Percentiles rank a stretch among this genome's conserved stretches.
phyloP scores from a whole-genome alignment of 2,797 vertebrate genomes.

The Sebastes matsubarae region DNA sequence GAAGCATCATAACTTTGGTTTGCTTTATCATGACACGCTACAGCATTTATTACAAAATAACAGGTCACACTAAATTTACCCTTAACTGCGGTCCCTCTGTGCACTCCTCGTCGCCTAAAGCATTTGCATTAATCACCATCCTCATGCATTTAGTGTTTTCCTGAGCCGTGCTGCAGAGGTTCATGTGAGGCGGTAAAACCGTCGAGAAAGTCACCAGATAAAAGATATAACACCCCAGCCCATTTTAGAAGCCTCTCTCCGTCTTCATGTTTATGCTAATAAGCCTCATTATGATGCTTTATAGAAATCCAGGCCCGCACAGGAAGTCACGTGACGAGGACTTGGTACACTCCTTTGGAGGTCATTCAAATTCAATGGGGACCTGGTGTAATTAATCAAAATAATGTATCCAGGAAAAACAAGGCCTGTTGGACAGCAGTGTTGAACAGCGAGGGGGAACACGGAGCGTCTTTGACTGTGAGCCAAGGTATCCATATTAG shows the following conservation, averaged over 20 bases:
- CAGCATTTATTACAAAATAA: conserved; percentile 58
- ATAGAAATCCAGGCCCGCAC: conserved; percentile 50
- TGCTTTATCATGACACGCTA: conserved; percentile 35
- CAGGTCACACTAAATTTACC: conserved; percentile 43
- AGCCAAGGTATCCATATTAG: conserved; percentile 50
- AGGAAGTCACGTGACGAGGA: conserved; percentile 60
- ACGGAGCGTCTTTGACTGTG: conserved; percentile 29
- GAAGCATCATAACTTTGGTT: conserved; percentile 40
- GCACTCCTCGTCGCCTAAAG: conserved; percentile 27
- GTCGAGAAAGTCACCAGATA: conserved; percentile 38
- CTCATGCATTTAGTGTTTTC: conserved; percentile 5
- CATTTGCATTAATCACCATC: conserved; percentile 53
- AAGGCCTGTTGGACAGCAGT: conserved; percentile 40
- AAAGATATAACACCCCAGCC: conserved; percentile 7
- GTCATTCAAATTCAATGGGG: conserved; percentile 70
- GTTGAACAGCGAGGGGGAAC: conserved; percentile 40
- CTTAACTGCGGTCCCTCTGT: conserved; percentile 37
- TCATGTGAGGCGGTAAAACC: conserved; percentile 39
- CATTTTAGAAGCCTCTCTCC: conserved; percentile 37
- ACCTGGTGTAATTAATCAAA: conserved; percentile 74
- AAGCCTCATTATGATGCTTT: conserved; percentile 63
- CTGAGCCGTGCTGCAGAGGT: conserved; percentile 5
- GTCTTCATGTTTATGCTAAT: conserved; percentile 70
- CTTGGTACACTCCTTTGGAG: conserved; percentile 65
- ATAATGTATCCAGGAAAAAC: conserved; percentile 60